Evolutionary conservation across 2,113 vertebrate genomes (phyloP).

Genomic region (Butorides virescens): DNA sequence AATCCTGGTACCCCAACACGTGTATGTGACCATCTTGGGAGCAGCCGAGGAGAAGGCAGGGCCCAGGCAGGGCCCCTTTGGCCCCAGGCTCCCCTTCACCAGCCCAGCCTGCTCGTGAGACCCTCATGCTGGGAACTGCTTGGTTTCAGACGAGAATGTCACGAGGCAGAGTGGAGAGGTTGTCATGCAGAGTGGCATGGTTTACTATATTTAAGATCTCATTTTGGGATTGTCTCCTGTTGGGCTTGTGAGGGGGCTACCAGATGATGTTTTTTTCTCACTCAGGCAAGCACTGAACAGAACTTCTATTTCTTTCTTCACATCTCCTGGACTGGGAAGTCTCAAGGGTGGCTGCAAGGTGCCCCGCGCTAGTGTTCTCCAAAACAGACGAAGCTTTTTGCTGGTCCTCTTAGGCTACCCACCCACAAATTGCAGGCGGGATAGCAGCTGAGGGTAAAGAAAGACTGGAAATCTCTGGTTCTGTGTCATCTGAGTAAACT

Average conservation of each 20-base stretch:
- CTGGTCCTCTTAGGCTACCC: not conserved
- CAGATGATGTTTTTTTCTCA: not conserved
- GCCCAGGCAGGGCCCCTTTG: not conserved
- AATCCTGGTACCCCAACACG: rapidly evolving
- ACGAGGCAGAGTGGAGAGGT: not conserved
- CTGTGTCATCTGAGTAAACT: not conserved
- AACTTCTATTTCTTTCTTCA: not conserved
- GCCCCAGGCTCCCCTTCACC: not conserved
- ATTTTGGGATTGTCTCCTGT: not conserved
- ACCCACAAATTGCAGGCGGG: not conserved
- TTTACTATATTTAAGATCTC: not conserved
- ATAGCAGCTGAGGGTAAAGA: not conserved
- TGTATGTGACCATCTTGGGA: not conserved
- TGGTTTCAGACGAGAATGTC: not conserved
- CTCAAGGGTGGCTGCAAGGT: not conserved
- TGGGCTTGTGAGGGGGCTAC: not conserved
- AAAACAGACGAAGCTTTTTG: not conserved
- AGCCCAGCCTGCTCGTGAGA: not conserved
- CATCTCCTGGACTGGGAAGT: not conserved
- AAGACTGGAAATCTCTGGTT: not conserved
- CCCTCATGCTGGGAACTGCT: not conserved
- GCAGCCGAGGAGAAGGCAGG: not conserved
- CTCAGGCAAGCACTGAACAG: not conserved
- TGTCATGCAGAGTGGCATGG: not conserved
- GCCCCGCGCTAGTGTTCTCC: not conserved